phyloP scores from a whole-genome alignment of 2,797 vertebrate genomes.

The Chloroceryle amazona region DNA sequence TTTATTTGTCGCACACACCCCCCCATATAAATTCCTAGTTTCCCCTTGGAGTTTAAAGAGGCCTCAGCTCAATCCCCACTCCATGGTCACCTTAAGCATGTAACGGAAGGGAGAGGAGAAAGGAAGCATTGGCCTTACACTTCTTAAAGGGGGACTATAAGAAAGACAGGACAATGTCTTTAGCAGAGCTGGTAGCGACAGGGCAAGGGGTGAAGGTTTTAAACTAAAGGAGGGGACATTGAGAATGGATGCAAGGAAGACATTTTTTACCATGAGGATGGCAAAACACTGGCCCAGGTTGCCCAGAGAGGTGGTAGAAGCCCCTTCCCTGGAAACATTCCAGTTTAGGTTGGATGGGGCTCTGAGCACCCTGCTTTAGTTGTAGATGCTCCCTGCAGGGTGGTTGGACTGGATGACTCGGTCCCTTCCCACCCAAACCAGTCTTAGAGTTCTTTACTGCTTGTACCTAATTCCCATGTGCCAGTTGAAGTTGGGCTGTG shows the following conservation, averaged over 20 bases:
- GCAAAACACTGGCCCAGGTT: background rate
- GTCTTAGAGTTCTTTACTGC: background rate
- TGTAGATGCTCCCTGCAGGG: background rate
- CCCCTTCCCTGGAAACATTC: background rate
- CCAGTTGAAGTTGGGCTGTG: background rate
- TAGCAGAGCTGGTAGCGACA: background rate
- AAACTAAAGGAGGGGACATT: background rate
- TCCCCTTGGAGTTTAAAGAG: background rate
- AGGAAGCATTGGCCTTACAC: accelerated
- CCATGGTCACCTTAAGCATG: background rate
- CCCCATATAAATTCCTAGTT: background rate
- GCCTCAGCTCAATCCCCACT: accelerated
- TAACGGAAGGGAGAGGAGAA: background rate
- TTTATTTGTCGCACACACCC: background rate
- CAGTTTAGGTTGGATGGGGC: background rate
- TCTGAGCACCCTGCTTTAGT: background rate
- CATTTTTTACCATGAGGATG: background rate
- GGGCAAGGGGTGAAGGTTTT: background rate
- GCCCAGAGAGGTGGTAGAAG: background rate
- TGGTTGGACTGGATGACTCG: background rate
- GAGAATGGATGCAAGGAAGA: background rate
- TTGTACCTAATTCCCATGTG: background rate
- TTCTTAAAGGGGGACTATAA: background rate
- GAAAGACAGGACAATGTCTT: background rate
- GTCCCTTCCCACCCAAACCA: background rate